phyloP scores from a whole-genome alignment of 2,888 invertebrate genomes.

The Patella depressa region DNA sequence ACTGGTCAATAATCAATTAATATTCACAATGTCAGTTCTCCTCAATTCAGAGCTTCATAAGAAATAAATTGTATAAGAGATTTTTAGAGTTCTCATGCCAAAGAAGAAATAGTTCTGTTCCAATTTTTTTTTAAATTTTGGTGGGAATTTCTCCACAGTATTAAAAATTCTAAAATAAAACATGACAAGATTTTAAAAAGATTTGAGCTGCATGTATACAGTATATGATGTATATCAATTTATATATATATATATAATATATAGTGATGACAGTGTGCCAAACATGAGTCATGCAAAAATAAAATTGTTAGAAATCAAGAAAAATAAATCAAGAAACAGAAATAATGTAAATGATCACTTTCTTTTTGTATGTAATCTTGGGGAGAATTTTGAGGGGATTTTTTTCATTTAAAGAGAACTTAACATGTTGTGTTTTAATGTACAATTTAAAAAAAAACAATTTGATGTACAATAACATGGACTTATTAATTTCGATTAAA shows the following conservation, averaged over 20 bases:
- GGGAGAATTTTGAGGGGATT: slow-evolving; percentile 18
- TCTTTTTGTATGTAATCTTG: too few species aligned
- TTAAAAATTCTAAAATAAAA: too few species aligned
- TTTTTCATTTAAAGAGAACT: slow-evolving; percentile 19
- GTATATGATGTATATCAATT: too few species aligned
- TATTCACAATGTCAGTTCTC: slow-evolving; percentile 7
- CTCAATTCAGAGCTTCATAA: neutral
- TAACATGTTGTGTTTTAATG: slow-evolving; percentile 21
- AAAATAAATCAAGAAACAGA: neutral
- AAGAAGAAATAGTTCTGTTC: neutral
- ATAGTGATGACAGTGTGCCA: neutral
- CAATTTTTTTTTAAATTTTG: too few species aligned
- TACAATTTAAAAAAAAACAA: neutral
- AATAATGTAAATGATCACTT: too few species aligned
- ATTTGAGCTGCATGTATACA: too few species aligned
- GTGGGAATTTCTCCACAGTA: too few species aligned
- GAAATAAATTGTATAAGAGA: neutral
- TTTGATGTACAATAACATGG: too few species aligned
- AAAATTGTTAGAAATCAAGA: neutral
- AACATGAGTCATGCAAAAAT: neutral
- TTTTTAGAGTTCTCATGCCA: neutral
- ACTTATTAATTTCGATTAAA: too few species aligned
- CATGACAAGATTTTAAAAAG: too few species aligned
- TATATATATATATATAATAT: neutral
- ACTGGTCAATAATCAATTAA: neutral